Percentiles rank a stretch among this genome's conserved stretches.
phyloP scores from a whole-genome alignment of 1,140 invertebrate genomes.

The Bombus affinis region DNA sequence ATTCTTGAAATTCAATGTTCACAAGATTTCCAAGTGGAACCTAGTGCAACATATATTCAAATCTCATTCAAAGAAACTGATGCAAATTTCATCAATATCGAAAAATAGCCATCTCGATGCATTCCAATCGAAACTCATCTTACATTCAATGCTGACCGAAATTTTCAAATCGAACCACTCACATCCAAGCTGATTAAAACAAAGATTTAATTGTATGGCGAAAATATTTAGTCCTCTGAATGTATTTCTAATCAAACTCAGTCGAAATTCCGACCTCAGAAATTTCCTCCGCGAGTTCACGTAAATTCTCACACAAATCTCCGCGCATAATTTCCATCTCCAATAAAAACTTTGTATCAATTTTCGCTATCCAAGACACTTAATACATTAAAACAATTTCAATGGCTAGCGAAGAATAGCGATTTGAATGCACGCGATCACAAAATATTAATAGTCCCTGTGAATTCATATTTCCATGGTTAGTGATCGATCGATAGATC shows the following conservation, averaged over 20 bases:
- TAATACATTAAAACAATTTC: too few relatives aligned
- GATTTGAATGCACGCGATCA: neutral
- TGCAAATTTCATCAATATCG: neutral
- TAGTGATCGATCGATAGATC: constrained; percentile 13
- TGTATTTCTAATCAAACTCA: neutral
- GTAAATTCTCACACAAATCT: too few relatives aligned
- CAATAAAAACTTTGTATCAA: neutral
- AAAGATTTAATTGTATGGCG: neutral
- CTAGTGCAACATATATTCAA: too few relatives aligned
- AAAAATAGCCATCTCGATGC: neutral
- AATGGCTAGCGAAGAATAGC: neutral
- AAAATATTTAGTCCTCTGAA: neutral
- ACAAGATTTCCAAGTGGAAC: too few relatives aligned
- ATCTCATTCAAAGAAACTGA: too few relatives aligned
- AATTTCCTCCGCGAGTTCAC: too few relatives aligned
- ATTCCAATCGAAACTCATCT: neutral
- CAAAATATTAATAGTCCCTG: neutral
- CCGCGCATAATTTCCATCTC: too few relatives aligned
- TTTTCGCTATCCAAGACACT: too few relatives aligned
- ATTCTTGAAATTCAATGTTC: too few relatives aligned
- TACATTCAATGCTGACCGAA: too few relatives aligned
- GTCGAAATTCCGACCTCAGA: neutral
- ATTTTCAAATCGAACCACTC: neutral
- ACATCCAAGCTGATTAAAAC: neutral
- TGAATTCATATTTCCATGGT: neutral